Base-by-base conservation (phyloP, 2,113 vertebrate species). In the Ariopsis seemanni region DNA sequence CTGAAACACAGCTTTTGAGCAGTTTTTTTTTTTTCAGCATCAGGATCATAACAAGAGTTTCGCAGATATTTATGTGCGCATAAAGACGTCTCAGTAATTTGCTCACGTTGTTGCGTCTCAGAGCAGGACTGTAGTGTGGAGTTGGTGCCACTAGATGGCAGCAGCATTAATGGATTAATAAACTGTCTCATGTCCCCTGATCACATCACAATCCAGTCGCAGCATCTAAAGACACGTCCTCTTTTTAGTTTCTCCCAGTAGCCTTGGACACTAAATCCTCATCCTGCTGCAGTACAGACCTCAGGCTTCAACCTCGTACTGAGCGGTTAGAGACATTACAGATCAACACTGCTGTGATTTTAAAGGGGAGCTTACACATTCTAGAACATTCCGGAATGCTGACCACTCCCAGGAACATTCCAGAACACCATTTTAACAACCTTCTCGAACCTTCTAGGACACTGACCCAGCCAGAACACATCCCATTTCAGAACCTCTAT, bases 61-160 rank as follows among this genome's bases (percentile, higher is more conserved):
- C 27, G 25, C 17, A 12, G 77, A 57, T 85, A 87, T 87, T 81
- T 89, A 89, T 89, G 85, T 82, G 60, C 42, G 15, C n/a, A 55
- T 18, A 48, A 57, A 17, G 12, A 1, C n/a, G 30, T 60, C 25
- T 65, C 3, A 53, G 50, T 77, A 57, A 42, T 20, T n/a, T 42
- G 67, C n/a, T 74, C n/a, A 63, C 55, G 10, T 27, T 15, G 42
- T 11, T 60, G 6, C 50, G 25, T 82, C 34, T 85, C 58, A 58
- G 14, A 65, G 14, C 55, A 52, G 14, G 50, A n/a, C 69, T 80
- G 78, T 52, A 82, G 48, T 88, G 78, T 77, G 65, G n/a, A 57
- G 20, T 12, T 22, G 9, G 34, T 65, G 85, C 94, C 94, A 94
- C 94, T 94, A 95, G 95, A 94, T 94, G 95, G 94, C 89, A 93